Conservation (phyloP, 2,888 invertebrate species). For the Liodrosophila aerea region DNA sequence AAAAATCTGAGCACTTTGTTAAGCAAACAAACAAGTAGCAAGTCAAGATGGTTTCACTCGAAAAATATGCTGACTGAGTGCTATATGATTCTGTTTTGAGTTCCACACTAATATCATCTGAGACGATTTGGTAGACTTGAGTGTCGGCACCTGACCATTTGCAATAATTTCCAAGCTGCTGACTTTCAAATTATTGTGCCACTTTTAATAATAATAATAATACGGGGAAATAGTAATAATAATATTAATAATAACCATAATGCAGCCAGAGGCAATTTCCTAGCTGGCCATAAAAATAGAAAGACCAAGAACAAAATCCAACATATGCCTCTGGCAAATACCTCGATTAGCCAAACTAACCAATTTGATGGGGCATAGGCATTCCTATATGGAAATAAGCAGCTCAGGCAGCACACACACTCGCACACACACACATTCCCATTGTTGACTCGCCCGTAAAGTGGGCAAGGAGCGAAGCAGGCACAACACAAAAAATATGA, state of each 20-base stretch:
- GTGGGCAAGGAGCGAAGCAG: conserved; percentile 30
- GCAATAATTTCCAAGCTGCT: conserved; percentile 46
- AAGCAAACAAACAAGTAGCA: conserved; percentile 18
- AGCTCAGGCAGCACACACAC: conserved; percentile 21
- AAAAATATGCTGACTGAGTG: neutral
- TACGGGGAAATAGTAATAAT: conserved; percentile 36
- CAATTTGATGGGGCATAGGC: conserved; percentile 45
- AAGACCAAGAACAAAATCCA: conserved; percentile 52
- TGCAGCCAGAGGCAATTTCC: conserved; percentile 56
- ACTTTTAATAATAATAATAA: conserved; percentile 43
- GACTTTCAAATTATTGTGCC: conserved; percentile 39
- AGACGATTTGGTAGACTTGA: neutral
- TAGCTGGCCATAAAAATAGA: conserved; percentile 45
- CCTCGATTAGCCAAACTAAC: conserved; percentile 74
- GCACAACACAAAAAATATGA: conserved; percentile 7
- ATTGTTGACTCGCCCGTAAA: conserved; percentile 47
- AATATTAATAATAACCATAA: conserved; percentile 39
- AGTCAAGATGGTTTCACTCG: neutral
- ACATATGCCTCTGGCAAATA: conserved; percentile 59
- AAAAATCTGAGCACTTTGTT: conserved; percentile 22
- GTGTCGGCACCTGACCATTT: conserved; percentile 33
- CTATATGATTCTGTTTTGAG: too few species aligned
- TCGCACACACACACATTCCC: conserved; percentile 18
- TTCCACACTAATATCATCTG: too few species aligned
- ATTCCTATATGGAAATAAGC: conserved; percentile 70